A percentile compares a stretch with the other conserved stretches of the same genome.
Evolutionary conservation across 2,797 vertebrate species (phyloP).

Genomic region (Masticophis lateralis): DNA sequence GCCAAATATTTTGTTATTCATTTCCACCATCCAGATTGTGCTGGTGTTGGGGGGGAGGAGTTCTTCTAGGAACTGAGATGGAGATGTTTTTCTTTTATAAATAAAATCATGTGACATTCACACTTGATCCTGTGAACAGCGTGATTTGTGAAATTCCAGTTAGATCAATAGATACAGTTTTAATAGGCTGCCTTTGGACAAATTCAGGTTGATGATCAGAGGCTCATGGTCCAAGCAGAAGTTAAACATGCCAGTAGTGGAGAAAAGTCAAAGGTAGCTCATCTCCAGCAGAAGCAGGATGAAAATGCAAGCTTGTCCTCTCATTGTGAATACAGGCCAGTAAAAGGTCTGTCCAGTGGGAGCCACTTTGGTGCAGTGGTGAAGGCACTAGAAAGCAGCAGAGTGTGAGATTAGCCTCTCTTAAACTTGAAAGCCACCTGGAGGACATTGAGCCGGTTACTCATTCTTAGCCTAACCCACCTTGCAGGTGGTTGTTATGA

Average conservation of each 20-base stretch:
- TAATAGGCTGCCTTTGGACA: not conserved
- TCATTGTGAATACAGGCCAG: not conserved
- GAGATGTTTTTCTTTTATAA: not conserved
- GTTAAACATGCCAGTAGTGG: not conserved
- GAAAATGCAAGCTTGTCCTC: not conserved
- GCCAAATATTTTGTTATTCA: not conserved
- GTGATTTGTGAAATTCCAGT: not conserved
- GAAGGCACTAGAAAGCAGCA: not conserved
- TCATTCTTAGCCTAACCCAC: not conserved
- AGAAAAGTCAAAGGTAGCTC: not conserved
- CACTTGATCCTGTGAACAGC: not conserved
- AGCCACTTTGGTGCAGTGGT: not conserved
- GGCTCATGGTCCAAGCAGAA: not conserved
- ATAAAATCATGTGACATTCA: not conserved
- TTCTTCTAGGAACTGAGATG: not conserved
- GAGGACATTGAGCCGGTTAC: not conserved
- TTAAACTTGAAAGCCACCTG: not conserved
- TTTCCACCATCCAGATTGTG: not conserved
- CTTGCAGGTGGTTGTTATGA: not conserved
- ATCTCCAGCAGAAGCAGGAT: not conserved
- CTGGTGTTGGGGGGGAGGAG: no score
- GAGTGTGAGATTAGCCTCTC: not conserved
- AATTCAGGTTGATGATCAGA: not conserved
- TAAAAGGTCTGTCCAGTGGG: not conserved
- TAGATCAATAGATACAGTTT: not conserved